These are phyloP conservation scores for Stramonita haemastoma DNA, from an alignment of 2,888 invertebrate genomes.

Conservation along the genomic window DNA sequence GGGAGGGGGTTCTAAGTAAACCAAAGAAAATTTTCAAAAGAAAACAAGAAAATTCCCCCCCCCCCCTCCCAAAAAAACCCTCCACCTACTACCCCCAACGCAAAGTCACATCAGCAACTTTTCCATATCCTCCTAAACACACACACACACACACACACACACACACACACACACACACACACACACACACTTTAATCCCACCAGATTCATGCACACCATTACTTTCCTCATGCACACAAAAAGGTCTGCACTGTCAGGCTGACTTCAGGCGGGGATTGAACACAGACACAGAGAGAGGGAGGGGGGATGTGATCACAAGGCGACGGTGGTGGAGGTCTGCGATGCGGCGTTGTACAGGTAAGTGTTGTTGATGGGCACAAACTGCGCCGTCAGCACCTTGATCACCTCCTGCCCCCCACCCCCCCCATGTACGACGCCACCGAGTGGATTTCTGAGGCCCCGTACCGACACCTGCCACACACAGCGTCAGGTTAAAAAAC, in stretches of 20 bases:
- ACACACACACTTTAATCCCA: not conserved
- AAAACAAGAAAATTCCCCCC: no score
- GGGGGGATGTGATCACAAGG: slow-evolving; percentile 56
- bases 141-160: no score
- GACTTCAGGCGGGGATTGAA: not conserved
- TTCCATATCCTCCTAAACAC: no score
- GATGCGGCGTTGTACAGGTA: slow-evolving; percentile 96
- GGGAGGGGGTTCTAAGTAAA: no score
- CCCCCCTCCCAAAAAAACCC: no score
- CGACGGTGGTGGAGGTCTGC: slow-evolving; percentile 82
- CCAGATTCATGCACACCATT: no score
- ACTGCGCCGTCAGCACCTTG: slow-evolving; percentile 96
- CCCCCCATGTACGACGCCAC: slow-evolving; percentile 95
- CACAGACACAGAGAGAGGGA: not conserved
- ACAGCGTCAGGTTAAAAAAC: no score
- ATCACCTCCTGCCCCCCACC: slow-evolving; percentile 95
- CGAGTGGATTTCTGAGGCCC: slow-evolving; percentile 95
- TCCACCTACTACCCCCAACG: no score
- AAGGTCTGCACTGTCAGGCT: no score
- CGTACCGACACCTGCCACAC: slow-evolving; percentile 84
- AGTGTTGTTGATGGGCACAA: slow-evolving; percentile 96
- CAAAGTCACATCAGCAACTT: no score
- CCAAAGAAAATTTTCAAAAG: no score
- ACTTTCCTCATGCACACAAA: no score
- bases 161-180: not conserved